These are phyloP conservation scores for Nemotelus pantherinus DNA, from an alignment of 2,888 invertebrate species.

Conservation along the genomic window DNA sequence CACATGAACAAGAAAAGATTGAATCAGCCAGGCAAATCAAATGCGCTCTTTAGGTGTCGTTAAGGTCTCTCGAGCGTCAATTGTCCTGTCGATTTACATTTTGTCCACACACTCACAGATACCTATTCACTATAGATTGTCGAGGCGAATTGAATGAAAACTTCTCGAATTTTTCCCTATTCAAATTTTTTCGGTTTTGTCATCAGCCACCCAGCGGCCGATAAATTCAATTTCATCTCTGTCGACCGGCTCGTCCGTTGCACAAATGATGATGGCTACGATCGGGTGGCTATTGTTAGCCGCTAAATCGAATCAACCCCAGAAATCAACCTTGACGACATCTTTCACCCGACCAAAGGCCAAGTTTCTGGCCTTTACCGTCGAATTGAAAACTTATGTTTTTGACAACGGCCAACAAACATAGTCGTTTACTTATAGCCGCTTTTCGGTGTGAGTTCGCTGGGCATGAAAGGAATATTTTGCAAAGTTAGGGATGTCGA, in stretches of 20 bases:
- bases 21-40: slow-evolving; percentile 48
- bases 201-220: slow-evolving; percentile 9
- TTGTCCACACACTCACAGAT: slow-evolving; percentile 43
- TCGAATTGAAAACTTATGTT: slow-evolving; percentile 33
- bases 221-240: slow-evolving; percentile 38
- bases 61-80: slow-evolving; percentile 30
- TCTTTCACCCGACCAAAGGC: slow-evolving; percentile 45
- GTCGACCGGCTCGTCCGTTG: slow-evolving; percentile 10
- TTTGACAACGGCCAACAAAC: slow-evolving; percentile 12
- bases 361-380: slow-evolving; percentile 26
- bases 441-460: neutral
- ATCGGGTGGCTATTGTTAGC: slow-evolving; percentile 46
- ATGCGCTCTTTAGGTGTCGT: slow-evolving; percentile 47
- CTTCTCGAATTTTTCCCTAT: slow-evolving; percentile 31
- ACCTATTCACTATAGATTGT: neutral
- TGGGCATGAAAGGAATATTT: slow-evolving; percentile 13
- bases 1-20: slow-evolving; percentile 27
- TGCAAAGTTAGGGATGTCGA: neutral
- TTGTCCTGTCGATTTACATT: slow-evolving; percentile 37
- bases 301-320: slow-evolving; percentile 49
- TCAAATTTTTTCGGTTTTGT: slow-evolving; percentile 44
- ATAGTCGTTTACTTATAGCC: neutral
- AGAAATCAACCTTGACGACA: slow-evolving; percentile 48
- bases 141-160: slow-evolving; percentile 9
- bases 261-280: neutral